Conservation (phyloP, 1,140 invertebrate species). For the Cepaea nemoralis region DNA sequence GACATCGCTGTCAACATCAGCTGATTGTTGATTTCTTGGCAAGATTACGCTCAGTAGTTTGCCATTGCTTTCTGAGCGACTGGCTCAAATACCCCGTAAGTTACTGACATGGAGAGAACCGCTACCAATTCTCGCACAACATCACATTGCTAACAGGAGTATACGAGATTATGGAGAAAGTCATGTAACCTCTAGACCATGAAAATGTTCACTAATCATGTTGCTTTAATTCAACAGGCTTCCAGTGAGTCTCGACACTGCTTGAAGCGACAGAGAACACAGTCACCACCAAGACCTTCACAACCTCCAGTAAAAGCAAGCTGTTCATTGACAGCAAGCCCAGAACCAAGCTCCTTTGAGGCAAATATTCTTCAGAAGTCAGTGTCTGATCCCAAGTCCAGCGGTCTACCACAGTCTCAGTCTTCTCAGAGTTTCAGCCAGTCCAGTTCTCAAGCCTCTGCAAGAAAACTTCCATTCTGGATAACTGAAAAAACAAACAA, state of each 20-base stretch:
- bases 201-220: no score
- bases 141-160: no score
- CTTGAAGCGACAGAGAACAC: background rate
- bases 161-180: no score
- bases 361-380: background rate
- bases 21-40: no score
- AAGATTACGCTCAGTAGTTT: no score
- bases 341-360: background rate
- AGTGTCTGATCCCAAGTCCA: background rate
- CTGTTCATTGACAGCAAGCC: background rate
- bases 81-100: no score
- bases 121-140: no score
- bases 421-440: background rate
- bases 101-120: no score
- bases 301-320: background rate
- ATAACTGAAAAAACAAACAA: background rate
- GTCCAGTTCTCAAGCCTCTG: background rate
- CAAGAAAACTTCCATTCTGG: background rate
- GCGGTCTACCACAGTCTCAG: background rate
- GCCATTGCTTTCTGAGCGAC: no score
- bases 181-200: no score
- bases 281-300: background rate
- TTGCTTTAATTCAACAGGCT: background rate
- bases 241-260: background rate
- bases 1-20: no score